Evolutionary conservation across 2,888 invertebrate genomes (phyloP).

Genomic region (Andrena bicolor): DNA sequence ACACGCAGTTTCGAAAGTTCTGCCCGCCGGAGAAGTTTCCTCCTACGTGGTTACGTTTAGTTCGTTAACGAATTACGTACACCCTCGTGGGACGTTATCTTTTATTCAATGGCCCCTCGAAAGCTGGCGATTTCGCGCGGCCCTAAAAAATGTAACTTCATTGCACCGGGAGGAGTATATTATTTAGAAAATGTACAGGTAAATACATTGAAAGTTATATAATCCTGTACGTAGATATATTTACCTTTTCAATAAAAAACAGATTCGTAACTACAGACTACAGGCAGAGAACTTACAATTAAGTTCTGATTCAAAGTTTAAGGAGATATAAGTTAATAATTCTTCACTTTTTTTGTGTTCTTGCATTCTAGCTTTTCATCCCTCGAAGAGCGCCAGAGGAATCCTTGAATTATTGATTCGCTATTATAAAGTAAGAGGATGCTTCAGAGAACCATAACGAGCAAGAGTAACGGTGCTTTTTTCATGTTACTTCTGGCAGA

Average conservation of each 20-base stretch:
- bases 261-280: no score
- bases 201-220: no score
- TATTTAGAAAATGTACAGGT: no score
- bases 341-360: conserved; percentile 9
- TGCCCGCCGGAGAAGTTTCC: conserved; percentile 17
- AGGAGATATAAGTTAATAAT: no score
- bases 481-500: conserved; percentile 20
- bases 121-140: neutral
- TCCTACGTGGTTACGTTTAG: conserved; percentile 32
- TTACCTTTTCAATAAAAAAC: no score
- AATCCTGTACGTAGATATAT: no score
- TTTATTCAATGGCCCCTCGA: conserved; percentile 32
- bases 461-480: conserved; percentile 1
- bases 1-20: conserved; percentile 49
- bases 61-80: conserved; percentile 43
- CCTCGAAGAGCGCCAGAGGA: neutral
- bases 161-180: neutral
- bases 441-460: conserved; percentile 22
- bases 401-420: conserved; percentile 42
- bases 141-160: neutral
- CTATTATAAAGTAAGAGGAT: conserved; percentile 21
- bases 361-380: conserved; percentile 15
- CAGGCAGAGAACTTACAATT: no score
- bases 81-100: conserved; percentile 19
- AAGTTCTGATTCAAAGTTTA: no score